Conservation (phyloP, 2,888 invertebrate genomes). For the Phyto melanocephala region DNA sequence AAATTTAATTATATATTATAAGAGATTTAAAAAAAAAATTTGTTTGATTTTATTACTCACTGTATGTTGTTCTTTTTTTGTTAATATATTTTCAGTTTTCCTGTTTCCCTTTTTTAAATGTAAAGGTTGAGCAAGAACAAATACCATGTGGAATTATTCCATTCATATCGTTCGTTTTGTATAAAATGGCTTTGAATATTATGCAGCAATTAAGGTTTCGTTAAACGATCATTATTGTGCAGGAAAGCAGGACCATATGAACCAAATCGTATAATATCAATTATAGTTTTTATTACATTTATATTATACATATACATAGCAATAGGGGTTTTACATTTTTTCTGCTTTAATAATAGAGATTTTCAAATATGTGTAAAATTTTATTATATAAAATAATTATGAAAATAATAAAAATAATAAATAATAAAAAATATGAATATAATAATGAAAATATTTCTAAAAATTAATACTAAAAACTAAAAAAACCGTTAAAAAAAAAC, state of each 20-base stretch:
- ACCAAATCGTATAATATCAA: conserved; percentile 30
- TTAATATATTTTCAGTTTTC: too few species aligned
- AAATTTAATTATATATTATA: too few species aligned
- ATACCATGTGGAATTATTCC: not conserved
- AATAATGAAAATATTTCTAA: too few species aligned
- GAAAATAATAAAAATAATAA: conserved; percentile 3
- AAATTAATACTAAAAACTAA: too few species aligned
- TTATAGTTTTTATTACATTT: conserved; percentile 24
- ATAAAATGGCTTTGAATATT: not conserved
- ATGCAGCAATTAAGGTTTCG: conserved; percentile 32
- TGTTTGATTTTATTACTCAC: too few species aligned
- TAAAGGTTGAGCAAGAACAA: not conserved
- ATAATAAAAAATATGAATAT: too few species aligned
- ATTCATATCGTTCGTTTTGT: conserved; percentile 7
- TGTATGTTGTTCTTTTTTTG: too few species aligned
- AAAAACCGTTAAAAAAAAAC: too few species aligned
- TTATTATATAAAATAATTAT: not conserved
- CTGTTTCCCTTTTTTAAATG: too few species aligned
- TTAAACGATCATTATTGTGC: conserved; percentile 25
- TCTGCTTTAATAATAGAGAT: not conserved
- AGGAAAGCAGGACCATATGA: not conserved
- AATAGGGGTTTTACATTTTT: not conserved
- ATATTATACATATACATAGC: not conserved
- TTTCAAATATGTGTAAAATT: not conserved
- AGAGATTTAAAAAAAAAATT: too few species aligned